phyloP scores from a whole-genome alignment of 2,113 vertebrate species.

The Isurus oxyrinchus region DNA sequence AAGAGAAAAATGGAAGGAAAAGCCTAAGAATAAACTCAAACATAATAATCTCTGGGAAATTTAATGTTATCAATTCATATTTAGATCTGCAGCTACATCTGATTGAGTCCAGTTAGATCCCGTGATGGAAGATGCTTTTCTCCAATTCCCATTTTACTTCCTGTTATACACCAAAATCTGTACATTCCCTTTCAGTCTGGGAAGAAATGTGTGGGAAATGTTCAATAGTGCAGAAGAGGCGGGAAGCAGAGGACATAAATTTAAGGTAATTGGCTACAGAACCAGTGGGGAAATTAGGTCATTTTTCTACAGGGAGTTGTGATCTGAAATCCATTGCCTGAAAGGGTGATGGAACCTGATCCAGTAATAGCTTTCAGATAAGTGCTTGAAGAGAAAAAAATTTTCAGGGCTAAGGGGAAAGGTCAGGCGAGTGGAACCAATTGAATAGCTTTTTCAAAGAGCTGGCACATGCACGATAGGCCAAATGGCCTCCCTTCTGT shows the following conservation, averaged over 20 bases:
- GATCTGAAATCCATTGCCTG: not conserved
- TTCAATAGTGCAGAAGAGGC: not conserved
- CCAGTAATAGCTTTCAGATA: not conserved
- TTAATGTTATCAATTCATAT: not conserved
- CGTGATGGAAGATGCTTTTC: not conserved
- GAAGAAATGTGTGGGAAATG: not conserved
- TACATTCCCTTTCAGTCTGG: not conserved
- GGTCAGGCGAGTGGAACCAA: not conserved
- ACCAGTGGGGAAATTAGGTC: not conserved
- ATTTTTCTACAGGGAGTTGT: not conserved
- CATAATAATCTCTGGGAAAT: not conserved
- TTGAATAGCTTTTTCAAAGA: not conserved
- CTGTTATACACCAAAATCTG: not conserved
- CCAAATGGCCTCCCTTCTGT: not conserved
- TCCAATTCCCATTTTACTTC: not conserved
- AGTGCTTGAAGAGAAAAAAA: not conserved
- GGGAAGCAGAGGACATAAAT: not conserved
- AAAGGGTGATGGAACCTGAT: not conserved
- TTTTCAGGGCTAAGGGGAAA: not conserved
- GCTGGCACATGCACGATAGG: not conserved
- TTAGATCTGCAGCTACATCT: not conserved
- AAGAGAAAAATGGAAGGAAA: not conserved
- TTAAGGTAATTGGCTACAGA: not conserved
- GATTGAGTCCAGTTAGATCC: not conserved
- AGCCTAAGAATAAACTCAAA: not conserved